Conservation (phyloP, 2,797 vertebrate genomes). For the Crenuchus spilurus region DNA sequence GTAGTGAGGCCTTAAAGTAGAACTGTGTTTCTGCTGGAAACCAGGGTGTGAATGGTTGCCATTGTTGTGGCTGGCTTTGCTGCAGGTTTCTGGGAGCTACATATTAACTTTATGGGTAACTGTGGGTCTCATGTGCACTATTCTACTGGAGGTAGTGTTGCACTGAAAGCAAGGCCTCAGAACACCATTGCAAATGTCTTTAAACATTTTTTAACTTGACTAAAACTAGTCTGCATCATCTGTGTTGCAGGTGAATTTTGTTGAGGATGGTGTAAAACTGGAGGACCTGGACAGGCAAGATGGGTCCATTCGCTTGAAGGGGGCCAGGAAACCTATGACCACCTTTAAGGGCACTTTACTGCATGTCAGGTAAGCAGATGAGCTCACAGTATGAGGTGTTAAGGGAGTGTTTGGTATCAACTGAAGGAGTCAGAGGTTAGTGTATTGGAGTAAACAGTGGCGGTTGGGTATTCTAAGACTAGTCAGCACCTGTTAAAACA, state of each 20-base stretch:
- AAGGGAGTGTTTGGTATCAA: not conserved
- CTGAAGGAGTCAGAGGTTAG: not conserved
- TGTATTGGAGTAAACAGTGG: too few species aligned
- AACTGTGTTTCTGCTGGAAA: not conserved
- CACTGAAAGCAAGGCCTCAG: too few species aligned
- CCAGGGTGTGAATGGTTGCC: too few species aligned
- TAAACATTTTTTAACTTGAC: too few species aligned
- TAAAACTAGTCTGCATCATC: too few species aligned
- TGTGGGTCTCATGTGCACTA: too few species aligned
- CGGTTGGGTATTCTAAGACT: too few species aligned
- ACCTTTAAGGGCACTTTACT: conserved; percentile 92
- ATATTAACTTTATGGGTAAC: too few species aligned
- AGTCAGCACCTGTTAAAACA: too few species aligned
- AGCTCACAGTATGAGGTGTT: not conserved
- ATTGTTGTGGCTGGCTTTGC: not conserved
- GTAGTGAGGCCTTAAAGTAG: not conserved
- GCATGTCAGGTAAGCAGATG: conserved; percentile 87
- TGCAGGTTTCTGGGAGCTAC: not conserved
- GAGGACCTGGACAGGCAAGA: conserved; percentile 89
- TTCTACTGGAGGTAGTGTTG: not conserved
- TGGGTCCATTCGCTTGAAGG: conserved; percentile 76
- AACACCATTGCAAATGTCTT: too few species aligned
- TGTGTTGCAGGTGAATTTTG: conserved; percentile 82
- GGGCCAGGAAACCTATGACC: conserved; percentile 85
- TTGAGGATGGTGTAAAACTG: conserved; percentile 81